These are phyloP conservation scores for Arctopsyche grandis DNA, from an alignment of 1,140 invertebrate species.

Conservation along the genomic window DNA sequence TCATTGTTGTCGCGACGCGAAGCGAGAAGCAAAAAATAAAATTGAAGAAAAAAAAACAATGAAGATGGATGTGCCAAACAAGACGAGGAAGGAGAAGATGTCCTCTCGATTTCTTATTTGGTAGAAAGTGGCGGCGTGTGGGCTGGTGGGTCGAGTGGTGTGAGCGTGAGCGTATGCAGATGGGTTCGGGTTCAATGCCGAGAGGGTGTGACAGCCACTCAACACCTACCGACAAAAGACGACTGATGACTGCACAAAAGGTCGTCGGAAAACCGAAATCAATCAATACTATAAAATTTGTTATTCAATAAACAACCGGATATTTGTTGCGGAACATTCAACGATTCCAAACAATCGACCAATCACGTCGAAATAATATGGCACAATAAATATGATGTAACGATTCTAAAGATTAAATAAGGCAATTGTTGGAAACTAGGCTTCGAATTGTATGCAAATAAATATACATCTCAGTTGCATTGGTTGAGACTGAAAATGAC, in stretches of 20 bases:
- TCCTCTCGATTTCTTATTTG: slow-evolving; percentile 12
- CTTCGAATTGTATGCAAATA: too few species aligned
- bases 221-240: slow-evolving; percentile 31
- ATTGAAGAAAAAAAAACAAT: not conserved
- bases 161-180: slow-evolving; percentile 41
- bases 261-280: not conserved
- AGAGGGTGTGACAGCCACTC: slow-evolving; percentile 36
- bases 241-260: slow-evolving; percentile 20
- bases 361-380: too few species aligned
- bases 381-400: too few species aligned
- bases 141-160: not conserved
- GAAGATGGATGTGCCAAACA: slow-evolving; percentile 7
- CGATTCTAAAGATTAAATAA: too few species aligned
- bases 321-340: not conserved
- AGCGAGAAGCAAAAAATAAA: not conserved
- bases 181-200: slow-evolving; percentile 35
- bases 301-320: not conserved
- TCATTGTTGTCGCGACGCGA: not conserved
- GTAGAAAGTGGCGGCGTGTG: slow-evolving; percentile 8
- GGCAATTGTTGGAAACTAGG: too few species aligned
- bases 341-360: not conserved
- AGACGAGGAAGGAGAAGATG: not conserved
- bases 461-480: too few species aligned
- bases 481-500: too few species aligned
- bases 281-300: not conserved